A percentile compares a stretch with the other conserved stretches of the same genome.
phyloP scores from a whole-genome alignment of 1,140 invertebrate genomes.

The Pantala flavescens region DNA sequence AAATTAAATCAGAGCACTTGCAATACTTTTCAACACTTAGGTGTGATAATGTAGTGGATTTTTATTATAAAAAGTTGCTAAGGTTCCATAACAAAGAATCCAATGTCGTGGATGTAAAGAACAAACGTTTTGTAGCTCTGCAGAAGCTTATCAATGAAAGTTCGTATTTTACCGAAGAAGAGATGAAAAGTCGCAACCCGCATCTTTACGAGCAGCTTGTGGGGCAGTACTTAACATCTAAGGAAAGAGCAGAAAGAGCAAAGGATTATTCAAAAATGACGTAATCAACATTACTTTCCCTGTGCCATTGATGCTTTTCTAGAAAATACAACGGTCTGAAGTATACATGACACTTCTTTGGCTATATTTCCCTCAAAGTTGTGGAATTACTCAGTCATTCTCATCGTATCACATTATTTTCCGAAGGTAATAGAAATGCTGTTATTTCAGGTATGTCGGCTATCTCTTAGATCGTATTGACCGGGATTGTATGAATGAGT shows the following conservation, averaged over 20 bases:
- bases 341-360: too few species aligned
- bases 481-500: slow-evolving; percentile 48
- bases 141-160: slow-evolving; percentile 57
- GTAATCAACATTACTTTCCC: slow-evolving; percentile 29
- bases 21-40: slow-evolving; percentile 46
- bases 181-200: slow-evolving; percentile 88
- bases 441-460: slow-evolving; percentile 28
- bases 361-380: too few species aligned
- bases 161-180: slow-evolving; percentile 77
- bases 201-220: slow-evolving; percentile 79
- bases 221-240: slow-evolving; percentile 67
- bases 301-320: neutral
- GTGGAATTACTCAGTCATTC: neutral
- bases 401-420: neutral
- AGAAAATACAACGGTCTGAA: too few species aligned
- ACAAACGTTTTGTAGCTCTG: slow-evolving; percentile 72
- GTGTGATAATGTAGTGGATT: slow-evolving; percentile 45
- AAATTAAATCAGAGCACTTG: slow-evolving; percentile 54
- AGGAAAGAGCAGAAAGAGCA: slow-evolving; percentile 57
- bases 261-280: slow-evolving; percentile 41
- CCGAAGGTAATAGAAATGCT: too few species aligned
- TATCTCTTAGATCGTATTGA: slow-evolving; percentile 38
- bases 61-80: slow-evolving; percentile 45
- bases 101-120: slow-evolving; percentile 50
- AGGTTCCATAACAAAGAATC: slow-evolving; percentile 38